phyloP scores from a whole-genome alignment of 2,113 vertebrate species.

The Entomyzon cyanotis region DNA sequence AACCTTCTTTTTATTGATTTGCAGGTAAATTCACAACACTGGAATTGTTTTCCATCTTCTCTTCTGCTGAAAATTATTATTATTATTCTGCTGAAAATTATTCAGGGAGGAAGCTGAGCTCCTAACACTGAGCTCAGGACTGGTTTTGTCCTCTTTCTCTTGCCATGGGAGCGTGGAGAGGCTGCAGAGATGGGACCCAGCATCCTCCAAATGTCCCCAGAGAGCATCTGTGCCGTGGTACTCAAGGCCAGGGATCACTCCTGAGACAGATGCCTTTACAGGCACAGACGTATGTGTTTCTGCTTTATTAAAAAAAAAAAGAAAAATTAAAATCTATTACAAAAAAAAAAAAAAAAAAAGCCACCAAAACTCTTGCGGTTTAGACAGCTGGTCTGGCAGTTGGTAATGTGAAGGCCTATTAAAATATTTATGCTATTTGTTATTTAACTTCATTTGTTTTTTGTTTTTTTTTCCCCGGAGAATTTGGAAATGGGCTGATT shows the following conservation, averaged over 20 bases:
- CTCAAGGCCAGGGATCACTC: background rate
- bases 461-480: background rate
- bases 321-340: background rate
- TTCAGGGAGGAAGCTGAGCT: background rate
- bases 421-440: conserved; percentile 64
- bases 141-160: background rate
- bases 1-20: background rate
- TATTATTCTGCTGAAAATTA: background rate
- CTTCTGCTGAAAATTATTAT: background rate
- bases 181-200: background rate
- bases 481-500: conserved; percentile 1
- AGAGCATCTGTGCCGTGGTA: rapidly evolving
- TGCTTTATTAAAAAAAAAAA: background rate
- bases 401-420: conserved; percentile 55
- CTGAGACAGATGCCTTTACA: background rate
- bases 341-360: background rate
- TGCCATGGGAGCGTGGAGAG: rapidly evolving
- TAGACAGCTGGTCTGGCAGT: conserved; percentile 63
- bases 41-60: background rate
- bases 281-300: background rate
- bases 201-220: background rate
- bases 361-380: background rate
- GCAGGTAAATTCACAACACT: background rate
- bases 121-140: background rate
- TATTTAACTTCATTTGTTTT: conserved; percentile 41